Base-by-base conservation (phyloP, 2,113 vertebrate genomes). In the Chauna torquata region DNA sequence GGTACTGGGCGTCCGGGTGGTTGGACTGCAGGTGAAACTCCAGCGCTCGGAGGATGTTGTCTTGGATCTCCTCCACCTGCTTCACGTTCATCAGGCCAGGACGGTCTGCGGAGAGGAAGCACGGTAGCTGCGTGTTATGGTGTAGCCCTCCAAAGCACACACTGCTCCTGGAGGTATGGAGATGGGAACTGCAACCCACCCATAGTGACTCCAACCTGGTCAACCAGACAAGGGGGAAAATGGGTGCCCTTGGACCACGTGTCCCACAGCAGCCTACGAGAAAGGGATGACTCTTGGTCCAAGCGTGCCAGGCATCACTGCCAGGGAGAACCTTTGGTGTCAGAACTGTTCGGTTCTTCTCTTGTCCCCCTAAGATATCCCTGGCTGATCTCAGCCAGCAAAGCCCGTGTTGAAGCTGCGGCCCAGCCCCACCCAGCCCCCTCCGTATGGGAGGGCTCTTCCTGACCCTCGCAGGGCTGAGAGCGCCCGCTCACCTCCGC, bases 51-150 rank as follows among this genome's bases (percentile, higher is more conserved):
- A 99, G 98, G 97, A 99, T 99, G 97, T 97, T 98, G 97, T 99
- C 99, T 82, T 99, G 99, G 97, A 99, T 99, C 98, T 99, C 99
- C 96, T 99, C 99, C 84, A 99, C 99, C 97, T 99, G 99, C 83
- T 99, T 98, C 94, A 99, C 99, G 54, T 99, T 99, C 97, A 99
- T 99, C 83, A 99, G 98, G 86, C 99, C 99, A 2, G 99, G 99
- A 30, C 99, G 99, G 97, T 99, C 99, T 99, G 98, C 17, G 91
- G 96, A 59, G 97, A 42, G 70, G 82, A 94, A 92, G 95, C 77
- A 65, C 0, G 13, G 86, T 2, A 81, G 82, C 40, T 71, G 49
- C 78, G 71, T 4, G 69, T 82, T 84, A 91, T 3, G 78, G 49
- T 17, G 71, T 42, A 93, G 79, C 72, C n/a, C 77, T 82, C 57